Conservation (phyloP, 2,888 invertebrate species). For the Erpobdella octoculata region DNA sequence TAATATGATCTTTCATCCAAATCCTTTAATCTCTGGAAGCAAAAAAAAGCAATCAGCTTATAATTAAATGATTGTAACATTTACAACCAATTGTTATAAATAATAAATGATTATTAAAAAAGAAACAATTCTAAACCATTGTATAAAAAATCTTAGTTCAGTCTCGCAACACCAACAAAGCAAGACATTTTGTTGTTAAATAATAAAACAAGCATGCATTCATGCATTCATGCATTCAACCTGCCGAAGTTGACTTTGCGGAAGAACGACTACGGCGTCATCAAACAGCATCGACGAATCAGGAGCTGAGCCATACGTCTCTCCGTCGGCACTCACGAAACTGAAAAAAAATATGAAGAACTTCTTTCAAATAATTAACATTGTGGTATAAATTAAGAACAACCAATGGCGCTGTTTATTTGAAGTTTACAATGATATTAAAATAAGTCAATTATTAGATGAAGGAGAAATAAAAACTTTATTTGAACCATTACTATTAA, state of each 20-base stretch:
- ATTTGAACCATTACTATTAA: background rate
- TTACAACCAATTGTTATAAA: background rate
- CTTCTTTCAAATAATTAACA: background rate
- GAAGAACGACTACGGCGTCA: constrained; percentile 64
- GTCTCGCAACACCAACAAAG: too few relatives aligned
- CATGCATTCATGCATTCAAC: background rate
- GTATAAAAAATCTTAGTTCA: too few relatives aligned
- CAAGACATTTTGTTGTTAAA: too few relatives aligned
- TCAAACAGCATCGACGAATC: constrained; percentile 68
- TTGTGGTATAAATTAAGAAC: background rate
- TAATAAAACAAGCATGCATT: background rate
- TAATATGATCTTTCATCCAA: constrained; percentile 72
- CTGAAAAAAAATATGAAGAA: constrained; percentile 55
- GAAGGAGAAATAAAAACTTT: background rate
- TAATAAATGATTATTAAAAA: background rate
- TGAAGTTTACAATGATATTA: background rate
- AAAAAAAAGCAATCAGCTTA: background rate
- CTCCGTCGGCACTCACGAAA: constrained; percentile 73
- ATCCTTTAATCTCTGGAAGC: constrained; percentile 63
- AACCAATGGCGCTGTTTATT: background rate
- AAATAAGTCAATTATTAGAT: background rate
- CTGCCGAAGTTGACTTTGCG: constrained; percentile 55
- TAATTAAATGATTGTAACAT: background rate
- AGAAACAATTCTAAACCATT: too few relatives aligned
- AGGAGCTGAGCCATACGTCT: constrained; percentile 70